These are phyloP conservation scores for Turritopsis dohrnii DNA, from an alignment of 30 jellyfish, hydroid and myxozoan genomes.

Conservation along the genomic window DNA sequence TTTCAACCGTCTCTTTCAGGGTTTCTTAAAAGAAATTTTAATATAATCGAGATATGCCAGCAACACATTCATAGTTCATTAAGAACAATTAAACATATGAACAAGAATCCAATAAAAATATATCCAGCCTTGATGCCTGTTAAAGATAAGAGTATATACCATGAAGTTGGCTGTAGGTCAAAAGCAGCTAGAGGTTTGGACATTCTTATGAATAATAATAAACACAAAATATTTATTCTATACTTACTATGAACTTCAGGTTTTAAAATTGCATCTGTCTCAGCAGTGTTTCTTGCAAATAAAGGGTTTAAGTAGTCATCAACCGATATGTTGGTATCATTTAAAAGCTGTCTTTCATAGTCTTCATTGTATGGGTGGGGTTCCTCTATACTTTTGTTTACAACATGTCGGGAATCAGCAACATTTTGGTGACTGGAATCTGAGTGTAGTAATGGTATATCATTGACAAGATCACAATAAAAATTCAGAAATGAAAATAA, in stretches of 20 bases:
- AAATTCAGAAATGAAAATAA: no score
- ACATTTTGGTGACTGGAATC: background rate
- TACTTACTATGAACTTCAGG: background rate
- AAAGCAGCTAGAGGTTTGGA: no score
- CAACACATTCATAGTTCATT: no score
- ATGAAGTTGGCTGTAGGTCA: no score
- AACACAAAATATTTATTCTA: no score
- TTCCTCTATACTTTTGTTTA: background rate
- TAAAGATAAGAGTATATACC: no score
- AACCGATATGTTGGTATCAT: constrained; percentile 4
- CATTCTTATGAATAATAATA: no score
- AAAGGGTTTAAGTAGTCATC: constrained; percentile 9
- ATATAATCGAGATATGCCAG: no score
- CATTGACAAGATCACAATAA: background rate
- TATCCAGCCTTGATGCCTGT: no score
- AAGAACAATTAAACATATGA: no score
- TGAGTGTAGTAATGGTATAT: background rate
- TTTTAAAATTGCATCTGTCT: background rate
- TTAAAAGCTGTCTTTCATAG: background rate
- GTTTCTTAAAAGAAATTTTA: no score
- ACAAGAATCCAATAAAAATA: no score
- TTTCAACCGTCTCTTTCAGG: background rate
- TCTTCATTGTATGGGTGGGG: constrained; percentile 2
- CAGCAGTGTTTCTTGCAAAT: background rate
- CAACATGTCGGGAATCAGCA: background rate